These are phyloP conservation scores for Apeltes quadracus DNA, from an alignment of 2,113 vertebrate species.

Conservation along the genomic window DNA sequence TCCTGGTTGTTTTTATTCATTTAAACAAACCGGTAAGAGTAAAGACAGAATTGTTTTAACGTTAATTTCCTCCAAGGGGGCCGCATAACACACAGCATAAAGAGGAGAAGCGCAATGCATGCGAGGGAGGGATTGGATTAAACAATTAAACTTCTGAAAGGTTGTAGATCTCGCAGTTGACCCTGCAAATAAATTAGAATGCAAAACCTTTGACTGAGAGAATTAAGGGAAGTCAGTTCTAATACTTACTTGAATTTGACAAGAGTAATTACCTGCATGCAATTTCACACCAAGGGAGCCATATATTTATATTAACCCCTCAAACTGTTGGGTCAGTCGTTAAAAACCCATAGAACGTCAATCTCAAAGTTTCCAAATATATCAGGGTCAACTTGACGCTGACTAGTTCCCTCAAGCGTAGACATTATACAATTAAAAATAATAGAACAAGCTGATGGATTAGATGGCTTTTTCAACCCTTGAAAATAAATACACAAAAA, in stretches of 20 bases:
- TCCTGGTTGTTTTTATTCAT: background rate
- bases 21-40: background rate
- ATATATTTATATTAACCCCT: background rate
- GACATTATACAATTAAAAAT: background rate
- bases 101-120: background rate
- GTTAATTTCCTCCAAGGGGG: background rate
- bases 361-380: background rate
- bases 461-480: no score
- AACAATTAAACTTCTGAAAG: background rate
- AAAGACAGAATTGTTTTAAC: background rate
- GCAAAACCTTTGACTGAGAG: background rate
- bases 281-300: background rate
- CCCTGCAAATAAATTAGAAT: background rate
- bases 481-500: background rate
- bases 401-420: background rate
- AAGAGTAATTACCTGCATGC: background rate
- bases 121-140: background rate
- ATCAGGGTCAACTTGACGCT: background rate
- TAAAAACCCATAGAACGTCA: background rate
- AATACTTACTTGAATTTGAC: background rate
- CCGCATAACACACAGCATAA: background rate
- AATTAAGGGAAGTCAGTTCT: background rate
- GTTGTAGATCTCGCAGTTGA: background rate
- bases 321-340: background rate
- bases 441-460: background rate